These are phyloP conservation scores for Corythoichthys intestinalis DNA, from an alignment of 2,113 vertebrate genomes.

Conservation along the genomic window DNA sequence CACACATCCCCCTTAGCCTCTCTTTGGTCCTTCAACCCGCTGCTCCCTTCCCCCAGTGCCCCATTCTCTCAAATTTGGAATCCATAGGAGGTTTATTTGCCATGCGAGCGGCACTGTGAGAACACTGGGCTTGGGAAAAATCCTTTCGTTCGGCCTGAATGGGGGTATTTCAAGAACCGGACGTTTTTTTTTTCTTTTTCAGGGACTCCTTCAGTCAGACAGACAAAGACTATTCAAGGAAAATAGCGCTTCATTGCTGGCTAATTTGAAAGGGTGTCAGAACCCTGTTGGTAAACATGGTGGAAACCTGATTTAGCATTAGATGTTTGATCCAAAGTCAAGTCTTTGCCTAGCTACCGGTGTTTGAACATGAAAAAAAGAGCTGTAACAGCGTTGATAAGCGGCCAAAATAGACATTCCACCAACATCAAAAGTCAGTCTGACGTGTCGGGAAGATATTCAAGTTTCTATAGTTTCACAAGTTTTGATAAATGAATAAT, in stretches of 20 bases:
- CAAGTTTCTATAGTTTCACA: slow-evolving; percentile 35
- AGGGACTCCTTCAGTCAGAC: slow-evolving; percentile 45
- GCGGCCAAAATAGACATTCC: slow-evolving; percentile 53
- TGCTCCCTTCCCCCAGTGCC: slow-evolving; percentile 27
- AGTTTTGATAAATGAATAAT: background rate
- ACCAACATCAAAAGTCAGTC: slow-evolving; percentile 56
- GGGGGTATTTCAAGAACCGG: slow-evolving; percentile 61
- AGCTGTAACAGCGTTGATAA: slow-evolving; percentile 60
- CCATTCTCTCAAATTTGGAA: slow-evolving; percentile 65
- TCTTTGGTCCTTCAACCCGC: slow-evolving; percentile 18
- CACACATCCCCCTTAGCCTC: slow-evolving; percentile 15
- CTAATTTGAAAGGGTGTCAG: slow-evolving; percentile 47
- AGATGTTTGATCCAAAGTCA: slow-evolving; percentile 54
- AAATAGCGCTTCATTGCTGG: slow-evolving; percentile 47
- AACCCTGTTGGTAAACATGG: slow-evolving; percentile 29
- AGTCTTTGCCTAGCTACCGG: slow-evolving; percentile 60
- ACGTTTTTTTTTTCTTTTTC: slow-evolving; percentile 50
- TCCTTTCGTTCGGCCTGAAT: slow-evolving; percentile 60
- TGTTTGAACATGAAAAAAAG: slow-evolving; percentile 57
- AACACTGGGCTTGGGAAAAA: slow-evolving; percentile 61
- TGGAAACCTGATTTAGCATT: slow-evolving; percentile 34
- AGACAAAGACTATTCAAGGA: slow-evolving; percentile 57
- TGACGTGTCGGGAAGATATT: slow-evolving; percentile 26
- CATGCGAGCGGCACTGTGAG: slow-evolving; percentile 68
- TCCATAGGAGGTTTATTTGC: slow-evolving; percentile 71